A percentile compares a stretch with the other conserved stretches of the same genome.
Evolutionary conservation across 1,140 invertebrate species (phyloP).

Genomic region (Dreissena rostriformis): DNA sequence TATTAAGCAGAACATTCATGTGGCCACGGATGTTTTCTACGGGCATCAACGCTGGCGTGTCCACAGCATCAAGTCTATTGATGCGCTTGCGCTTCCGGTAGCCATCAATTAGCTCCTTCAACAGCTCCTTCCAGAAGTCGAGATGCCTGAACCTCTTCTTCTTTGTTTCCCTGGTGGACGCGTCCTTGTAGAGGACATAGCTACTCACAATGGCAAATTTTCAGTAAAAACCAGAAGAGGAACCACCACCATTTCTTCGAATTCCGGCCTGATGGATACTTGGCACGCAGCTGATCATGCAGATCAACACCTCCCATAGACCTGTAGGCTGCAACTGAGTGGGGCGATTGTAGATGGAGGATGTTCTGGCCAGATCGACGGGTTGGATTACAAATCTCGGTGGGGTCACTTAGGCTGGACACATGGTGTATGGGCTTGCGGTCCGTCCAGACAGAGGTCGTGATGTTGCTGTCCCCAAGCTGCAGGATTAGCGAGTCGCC

Average conservation of each 20-base stretch:
- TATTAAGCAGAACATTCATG: too few species aligned
- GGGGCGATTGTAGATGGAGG: background rate
- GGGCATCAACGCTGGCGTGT: too few species aligned
- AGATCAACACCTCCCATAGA: background rate
- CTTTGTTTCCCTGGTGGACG: background rate
- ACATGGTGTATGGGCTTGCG: too few species aligned
- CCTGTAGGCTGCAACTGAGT: conserved; percentile 3
- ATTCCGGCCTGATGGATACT: conserved; percentile 1
- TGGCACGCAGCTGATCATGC: background rate
- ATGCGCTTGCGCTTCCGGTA: background rate
- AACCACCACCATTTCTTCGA: conserved; percentile 17
- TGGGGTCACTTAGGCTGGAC: too few species aligned
- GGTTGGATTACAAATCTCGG: too few species aligned
- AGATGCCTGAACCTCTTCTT: conserved; percentile 23
- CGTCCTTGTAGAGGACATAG: conserved; percentile 10
- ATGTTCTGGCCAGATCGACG: too few species aligned
- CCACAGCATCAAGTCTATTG: background rate
- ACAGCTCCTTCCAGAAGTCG: background rate
- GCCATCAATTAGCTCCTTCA: background rate
- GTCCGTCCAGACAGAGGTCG: too few species aligned
- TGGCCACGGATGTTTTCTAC: too few species aligned
- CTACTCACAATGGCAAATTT: conserved; percentile 30
- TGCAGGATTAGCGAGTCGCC: too few species aligned
- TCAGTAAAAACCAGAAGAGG: conserved; percentile 28
- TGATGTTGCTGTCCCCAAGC: too few species aligned